phyloP scores from a whole-genome alignment of 2,113 vertebrate species.

The Melanostigma gelatinosum region DNA sequence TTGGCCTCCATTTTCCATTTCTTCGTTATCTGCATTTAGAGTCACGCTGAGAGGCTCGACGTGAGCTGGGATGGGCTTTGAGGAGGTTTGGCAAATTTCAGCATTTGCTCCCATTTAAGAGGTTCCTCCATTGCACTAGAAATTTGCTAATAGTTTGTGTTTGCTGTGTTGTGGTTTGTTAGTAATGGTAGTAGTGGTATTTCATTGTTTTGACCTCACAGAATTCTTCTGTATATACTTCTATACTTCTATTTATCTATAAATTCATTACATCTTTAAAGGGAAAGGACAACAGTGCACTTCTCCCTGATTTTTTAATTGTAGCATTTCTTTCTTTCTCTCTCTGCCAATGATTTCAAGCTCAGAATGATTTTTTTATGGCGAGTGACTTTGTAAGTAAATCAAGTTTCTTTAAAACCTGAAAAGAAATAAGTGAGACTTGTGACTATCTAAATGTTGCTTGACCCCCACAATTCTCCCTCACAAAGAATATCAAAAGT shows the following conservation, averaged over 20 bases:
- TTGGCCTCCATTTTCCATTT: conserved; percentile 98
- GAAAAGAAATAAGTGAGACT: conserved; percentile 4
- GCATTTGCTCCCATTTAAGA: conserved; percentile 85
- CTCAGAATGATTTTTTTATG: not conserved
- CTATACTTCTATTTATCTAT: not conserved
- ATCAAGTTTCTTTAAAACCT: not conserved
- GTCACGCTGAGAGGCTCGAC: conserved; percentile 87
- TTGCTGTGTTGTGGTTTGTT: conserved; percentile 28
- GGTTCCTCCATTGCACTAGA: conserved; percentile 84
- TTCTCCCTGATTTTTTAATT: not conserved
- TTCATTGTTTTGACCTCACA: conserved; percentile 3
- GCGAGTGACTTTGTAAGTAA: not conserved
- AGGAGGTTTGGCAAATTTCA: conserved; percentile 84
- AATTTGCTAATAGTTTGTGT: conserved; percentile 73
- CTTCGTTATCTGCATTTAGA: conserved; percentile 90
- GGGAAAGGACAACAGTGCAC: not conserved
- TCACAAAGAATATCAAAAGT: conserved; percentile 22
- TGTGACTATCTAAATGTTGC: conserved; percentile 33
- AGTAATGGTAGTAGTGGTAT: not conserved
- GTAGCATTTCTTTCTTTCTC: not conserved
- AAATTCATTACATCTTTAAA: not conserved
- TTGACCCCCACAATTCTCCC: conserved; percentile 30
- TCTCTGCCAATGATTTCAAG: not conserved
- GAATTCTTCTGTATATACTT: not conserved
- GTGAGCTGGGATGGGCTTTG: conserved; percentile 69